Evolutionary conservation across 2,888 invertebrate genomes (phyloP).

Genomic region (Crematogaster levior): DNA sequence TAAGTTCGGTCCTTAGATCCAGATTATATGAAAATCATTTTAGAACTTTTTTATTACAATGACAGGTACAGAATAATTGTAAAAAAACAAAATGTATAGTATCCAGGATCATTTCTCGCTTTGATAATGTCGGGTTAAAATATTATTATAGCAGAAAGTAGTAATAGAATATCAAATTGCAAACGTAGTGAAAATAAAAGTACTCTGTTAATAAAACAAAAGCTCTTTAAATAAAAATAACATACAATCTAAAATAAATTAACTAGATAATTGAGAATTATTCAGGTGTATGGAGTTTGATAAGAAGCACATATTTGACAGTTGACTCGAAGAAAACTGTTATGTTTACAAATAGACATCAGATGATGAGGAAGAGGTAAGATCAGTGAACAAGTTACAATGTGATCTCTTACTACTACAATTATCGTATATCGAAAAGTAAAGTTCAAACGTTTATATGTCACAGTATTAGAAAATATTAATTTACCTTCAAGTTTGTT

Average conservation of each 20-base stretch:
- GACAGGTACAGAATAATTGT: neutral
- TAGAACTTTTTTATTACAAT: neutral
- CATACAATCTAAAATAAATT: neutral
- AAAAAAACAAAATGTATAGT: neutral
- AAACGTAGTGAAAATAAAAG: neutral
- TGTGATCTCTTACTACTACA: neutral
- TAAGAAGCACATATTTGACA: slow-evolving; percentile 10
- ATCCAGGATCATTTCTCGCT: neutral
- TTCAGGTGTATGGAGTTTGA: slow-evolving; percentile 29
- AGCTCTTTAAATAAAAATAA: neutral
- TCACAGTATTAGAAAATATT: neutral
- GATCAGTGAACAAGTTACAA: neutral
- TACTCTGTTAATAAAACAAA: neutral
- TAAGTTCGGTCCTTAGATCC: neutral
- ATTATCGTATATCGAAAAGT: neutral
- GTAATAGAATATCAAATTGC: slow-evolving; percentile 15
- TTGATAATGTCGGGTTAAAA: neutral
- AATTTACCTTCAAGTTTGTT: neutral
- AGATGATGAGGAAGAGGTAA: slow-evolving; percentile 14
- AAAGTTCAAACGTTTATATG: neutral
- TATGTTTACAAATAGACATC: slow-evolving; percentile 5
- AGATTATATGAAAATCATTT: neutral
- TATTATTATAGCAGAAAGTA: neutral
- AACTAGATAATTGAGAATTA: neutral
- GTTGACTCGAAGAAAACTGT: slow-evolving; percentile 8